Evolutionary conservation across 2,888 invertebrate genomes (phyloP).

Genomic region (Parnassius glacialis): DNA sequence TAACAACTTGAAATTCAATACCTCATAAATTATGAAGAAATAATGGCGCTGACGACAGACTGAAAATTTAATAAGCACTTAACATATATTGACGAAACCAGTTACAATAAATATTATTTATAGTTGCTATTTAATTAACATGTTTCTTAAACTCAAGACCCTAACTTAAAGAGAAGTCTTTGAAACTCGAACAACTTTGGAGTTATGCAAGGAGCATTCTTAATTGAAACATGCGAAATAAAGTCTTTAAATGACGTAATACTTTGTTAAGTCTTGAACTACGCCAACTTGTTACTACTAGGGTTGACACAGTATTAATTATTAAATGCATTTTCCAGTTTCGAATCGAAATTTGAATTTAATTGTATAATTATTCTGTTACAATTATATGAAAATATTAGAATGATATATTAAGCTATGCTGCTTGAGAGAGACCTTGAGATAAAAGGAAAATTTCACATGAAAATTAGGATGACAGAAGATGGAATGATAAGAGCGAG

Average conservation of each 20-base stretch:
- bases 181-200: conserved; percentile 12
- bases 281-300: conserved; percentile 1
- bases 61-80: conserved; percentile 8
- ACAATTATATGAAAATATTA: no score
- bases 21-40: conserved; percentile 2
- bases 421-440: no score
- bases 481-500: no score
- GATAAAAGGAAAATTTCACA: no score
- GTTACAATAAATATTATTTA: conserved; percentile 9
- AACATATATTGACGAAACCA: conserved; percentile 4
- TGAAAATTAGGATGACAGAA: no score
- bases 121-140: conserved; percentile 5
- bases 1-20: conserved; percentile 11
- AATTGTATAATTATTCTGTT: no score
- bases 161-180: conserved; percentile 11
- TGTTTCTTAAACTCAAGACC: background rate
- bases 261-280: conserved; percentile 7
- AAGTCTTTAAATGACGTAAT: conserved; percentile 20
- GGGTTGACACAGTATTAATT: conserved; percentile 14
- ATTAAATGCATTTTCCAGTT: no score
- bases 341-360: no score
- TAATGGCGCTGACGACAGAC: conserved; percentile 7
- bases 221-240: conserved; percentile 19
- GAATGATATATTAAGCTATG: no score
- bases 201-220: conserved; percentile 19